These are phyloP conservation scores for Cheilosia urbana DNA, from an alignment of 2,888 invertebrate species.

Conservation along the genomic window DNA sequence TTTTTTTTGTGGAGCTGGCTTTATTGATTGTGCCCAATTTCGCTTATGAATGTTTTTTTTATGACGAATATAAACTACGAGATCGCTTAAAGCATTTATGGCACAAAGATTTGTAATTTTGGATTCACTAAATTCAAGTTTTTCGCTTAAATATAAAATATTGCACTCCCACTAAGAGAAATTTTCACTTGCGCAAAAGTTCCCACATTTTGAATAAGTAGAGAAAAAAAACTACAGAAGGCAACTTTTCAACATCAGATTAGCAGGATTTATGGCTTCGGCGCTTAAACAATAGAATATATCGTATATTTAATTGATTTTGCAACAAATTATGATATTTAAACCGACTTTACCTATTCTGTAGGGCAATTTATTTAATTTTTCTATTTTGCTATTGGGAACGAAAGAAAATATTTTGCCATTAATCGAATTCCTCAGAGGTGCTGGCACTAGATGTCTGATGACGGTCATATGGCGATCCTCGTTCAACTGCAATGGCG, in stretches of 20 bases:
- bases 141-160: slow-evolving; percentile 43
- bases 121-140: slow-evolving; percentile 13
- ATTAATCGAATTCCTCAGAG: slow-evolving; percentile 73
- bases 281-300: background rate
- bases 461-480: slow-evolving; percentile 55
- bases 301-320: slow-evolving; percentile 12
- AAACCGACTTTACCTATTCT: slow-evolving; percentile 53
- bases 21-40: slow-evolving; percentile 62
- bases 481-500: slow-evolving; percentile 55
- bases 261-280: slow-evolving; percentile 8
- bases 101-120: slow-evolving; percentile 3
- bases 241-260: slow-evolving; percentile 40
- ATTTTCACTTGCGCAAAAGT: slow-evolving; percentile 74
- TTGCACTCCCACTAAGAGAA: slow-evolving; percentile 71
- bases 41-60: slow-evolving; percentile 47
- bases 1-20: slow-evolving; percentile 22
- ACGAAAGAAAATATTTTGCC: slow-evolving; percentile 72
- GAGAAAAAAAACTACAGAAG: slow-evolving; percentile 41
- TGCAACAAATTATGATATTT: slow-evolving; percentile 24
- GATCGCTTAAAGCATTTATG: slow-evolving; percentile 1
- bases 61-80: slow-evolving; percentile 11
- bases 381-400: slow-evolving; percentile 45
- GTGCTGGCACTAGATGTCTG: slow-evolving; percentile 66
- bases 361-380: slow-evolving; percentile 5
- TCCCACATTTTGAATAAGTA: slow-evolving; percentile 63